Conservation (phyloP, 1,140 invertebrate species). For the Rhizoglyphus robini region DNA sequence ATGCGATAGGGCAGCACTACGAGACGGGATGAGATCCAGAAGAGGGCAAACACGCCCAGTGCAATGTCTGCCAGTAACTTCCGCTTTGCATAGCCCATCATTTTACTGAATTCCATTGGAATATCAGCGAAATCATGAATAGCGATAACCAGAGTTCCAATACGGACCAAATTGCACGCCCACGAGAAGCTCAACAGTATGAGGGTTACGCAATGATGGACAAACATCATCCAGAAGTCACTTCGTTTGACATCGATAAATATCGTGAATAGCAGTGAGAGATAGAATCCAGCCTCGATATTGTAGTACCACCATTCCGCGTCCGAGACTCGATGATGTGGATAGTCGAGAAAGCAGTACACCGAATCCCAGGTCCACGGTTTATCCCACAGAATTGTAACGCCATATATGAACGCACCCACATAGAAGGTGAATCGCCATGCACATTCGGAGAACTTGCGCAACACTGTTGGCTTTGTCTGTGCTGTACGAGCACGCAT, state of each 20-base stretch:
- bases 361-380: slow-evolving; percentile 87
- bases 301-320: slow-evolving; percentile 85
- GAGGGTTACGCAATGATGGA: slow-evolving; percentile 88
- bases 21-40: slow-evolving; percentile 74
- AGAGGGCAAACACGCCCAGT: slow-evolving; percentile 69
- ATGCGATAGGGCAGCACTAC: slow-evolving; percentile 61
- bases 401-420: slow-evolving; percentile 64
- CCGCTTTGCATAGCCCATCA: slow-evolving; percentile 79
- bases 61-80: slow-evolving; percentile 71
- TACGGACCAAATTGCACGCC: slow-evolving; percentile 79
- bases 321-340: slow-evolving; percentile 33
- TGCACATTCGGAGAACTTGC: slow-evolving; percentile 80
- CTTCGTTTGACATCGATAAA: slow-evolving; percentile 71
- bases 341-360: slow-evolving; percentile 65
- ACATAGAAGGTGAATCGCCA: slow-evolving; percentile 80
- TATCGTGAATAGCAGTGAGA: slow-evolving; percentile 78
- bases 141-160: slow-evolving; percentile 80
- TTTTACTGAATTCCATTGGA: slow-evolving; percentile 76
- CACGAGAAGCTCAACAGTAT: slow-evolving; percentile 76
- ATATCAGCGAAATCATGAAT: slow-evolving; percentile 91
- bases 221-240: slow-evolving; percentile 97
- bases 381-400: slow-evolving; percentile 75
- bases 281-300: slow-evolving; percentile 86
- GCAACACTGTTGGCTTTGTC: slow-evolving; percentile 69
- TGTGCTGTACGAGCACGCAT: slow-evolving; percentile 59